Conservation (phyloP, 2,888 invertebrate genomes). For the Nasonovia ribisnigri region DNA sequence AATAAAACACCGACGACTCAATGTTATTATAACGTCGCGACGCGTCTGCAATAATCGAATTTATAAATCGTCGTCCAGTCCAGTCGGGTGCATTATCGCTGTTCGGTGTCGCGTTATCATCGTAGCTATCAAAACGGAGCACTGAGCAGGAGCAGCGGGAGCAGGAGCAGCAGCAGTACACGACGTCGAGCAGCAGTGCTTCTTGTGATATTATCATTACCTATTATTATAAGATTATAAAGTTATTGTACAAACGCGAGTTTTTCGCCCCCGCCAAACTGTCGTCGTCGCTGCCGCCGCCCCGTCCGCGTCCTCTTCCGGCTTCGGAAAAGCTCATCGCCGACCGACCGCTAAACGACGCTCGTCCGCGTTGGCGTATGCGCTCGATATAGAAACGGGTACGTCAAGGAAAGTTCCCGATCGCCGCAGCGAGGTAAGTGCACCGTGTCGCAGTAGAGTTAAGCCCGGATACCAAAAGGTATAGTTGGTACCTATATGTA, state of each 20-base stretch:
- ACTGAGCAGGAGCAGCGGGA: not conserved
- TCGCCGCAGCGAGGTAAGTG: constrained; percentile 55
- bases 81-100: not conserved
- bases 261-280: not conserved
- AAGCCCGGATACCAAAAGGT: not conserved
- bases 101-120: not conserved
- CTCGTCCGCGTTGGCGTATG: constrained; percentile 53
- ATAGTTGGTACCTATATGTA: not conserved
- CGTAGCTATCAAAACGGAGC: not conserved
- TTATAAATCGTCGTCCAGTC: not conserved
- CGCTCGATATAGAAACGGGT: constrained; percentile 45
- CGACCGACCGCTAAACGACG: not conserved
- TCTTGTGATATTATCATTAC: not conserved
- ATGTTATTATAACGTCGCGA: not conserved
- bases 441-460: not conserved
- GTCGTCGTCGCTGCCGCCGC: not conserved
- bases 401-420: constrained; percentile 53
- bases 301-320: not conserved
- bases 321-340: not conserved
- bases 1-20: no score
- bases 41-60: not conserved
- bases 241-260: not conserved
- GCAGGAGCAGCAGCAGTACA: not conserved
- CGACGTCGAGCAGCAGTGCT: not conserved
- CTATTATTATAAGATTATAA: not conserved